Evolutionary conservation across 2,888 invertebrate genomes (phyloP), one percentile per base, ranked within the genome.

Genomic region (Stenodema calcarata): DNA sequence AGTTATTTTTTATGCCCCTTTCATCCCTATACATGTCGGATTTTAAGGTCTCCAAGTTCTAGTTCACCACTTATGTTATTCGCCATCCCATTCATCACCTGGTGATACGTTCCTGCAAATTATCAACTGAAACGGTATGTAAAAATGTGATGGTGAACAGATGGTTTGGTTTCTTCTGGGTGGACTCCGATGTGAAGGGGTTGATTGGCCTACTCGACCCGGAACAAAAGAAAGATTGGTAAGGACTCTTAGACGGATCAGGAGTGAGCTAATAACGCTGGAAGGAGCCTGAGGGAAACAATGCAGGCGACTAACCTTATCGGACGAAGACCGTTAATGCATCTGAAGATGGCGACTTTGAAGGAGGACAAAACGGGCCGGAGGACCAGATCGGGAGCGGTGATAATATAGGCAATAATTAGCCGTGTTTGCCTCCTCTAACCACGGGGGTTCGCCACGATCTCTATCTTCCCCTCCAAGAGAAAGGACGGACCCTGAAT

Each of bases 351-450:
- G 82, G 41, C 82, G 69, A 82, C 82, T 82, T 69, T 69, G 35
- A 41, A 35, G 18, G 12, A 44, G 47, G 69, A 70, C 69, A 69
- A 69, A 81, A 62, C 54, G 82, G n/a, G 50, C 50, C 23, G 23
- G 54, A 54, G 54, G 27, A 27, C 30, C 70, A 69, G 82, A 82
- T 82, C 69, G 69, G 70, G 16, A 69, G 82, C 70, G 69, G 69
- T 70, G 82, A 82, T 82, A 82, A 78, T 78, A 78, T 44, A 23
- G 62, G 78, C 78, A 44, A 78, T 78, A 78, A 70, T 82, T 69
- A 70, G 82, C 82, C 23, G 62, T 47, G 69, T 80, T 30, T 27
- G 78, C 41, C 44, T 27, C 41, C 44, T 42, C 78, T 18, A 9
- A 9, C 78, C 27, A 28, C 44, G 28, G 30, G 7, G 54, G 28